These are phyloP conservation scores for Eretmochelys imbricata DNA, from an alignment of 2,113 vertebrate genomes.

Conservation along the genomic window DNA sequence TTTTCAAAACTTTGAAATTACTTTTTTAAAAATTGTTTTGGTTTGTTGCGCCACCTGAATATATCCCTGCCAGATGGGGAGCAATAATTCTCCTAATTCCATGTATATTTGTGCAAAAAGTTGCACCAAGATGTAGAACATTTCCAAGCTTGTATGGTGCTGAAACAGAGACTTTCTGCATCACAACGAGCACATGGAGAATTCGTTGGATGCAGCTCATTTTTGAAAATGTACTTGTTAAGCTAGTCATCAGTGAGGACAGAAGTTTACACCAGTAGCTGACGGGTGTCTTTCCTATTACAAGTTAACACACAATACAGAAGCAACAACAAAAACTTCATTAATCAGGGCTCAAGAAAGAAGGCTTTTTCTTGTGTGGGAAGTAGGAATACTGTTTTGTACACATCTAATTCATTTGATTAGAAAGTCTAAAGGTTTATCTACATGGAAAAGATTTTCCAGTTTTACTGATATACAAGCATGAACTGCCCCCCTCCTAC, in stretches of 20 bases:
- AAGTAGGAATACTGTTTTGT: neutral
- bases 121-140: no score
- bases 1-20: neutral
- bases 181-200: no score
- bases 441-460: neutral
- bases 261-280: no score
- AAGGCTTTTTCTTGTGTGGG: neutral
- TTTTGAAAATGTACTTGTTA: no score
- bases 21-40: no score
- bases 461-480: neutral
- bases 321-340: neutral
- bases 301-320: no score
- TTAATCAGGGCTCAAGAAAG: neutral
- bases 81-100: neutral
- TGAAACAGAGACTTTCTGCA: no score
- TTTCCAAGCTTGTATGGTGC: no score
- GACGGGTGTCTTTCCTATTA: no score
- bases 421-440: neutral
- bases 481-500: no score
- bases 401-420: neutral
- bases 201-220: no score
- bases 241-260: no score
- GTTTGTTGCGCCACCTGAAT: neutral
- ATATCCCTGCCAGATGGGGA: neutral
- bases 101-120: neutral